phyloP scores from a whole-genome alignment of 2,113 vertebrate species.

The Eretmochelys imbricata region DNA sequence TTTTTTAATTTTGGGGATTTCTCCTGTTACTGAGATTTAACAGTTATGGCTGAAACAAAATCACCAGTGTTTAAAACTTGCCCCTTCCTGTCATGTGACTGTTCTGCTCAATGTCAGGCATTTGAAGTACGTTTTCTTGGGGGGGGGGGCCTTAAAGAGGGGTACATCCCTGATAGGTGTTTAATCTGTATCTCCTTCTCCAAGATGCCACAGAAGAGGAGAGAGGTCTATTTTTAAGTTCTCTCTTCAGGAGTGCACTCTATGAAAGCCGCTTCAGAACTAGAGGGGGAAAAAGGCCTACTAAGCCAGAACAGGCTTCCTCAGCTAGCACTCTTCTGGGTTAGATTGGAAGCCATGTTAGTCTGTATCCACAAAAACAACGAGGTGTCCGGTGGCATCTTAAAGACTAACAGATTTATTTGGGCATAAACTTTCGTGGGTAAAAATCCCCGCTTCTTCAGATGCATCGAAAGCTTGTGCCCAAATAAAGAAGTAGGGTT shows the following conservation, averaged over 20 bases:
- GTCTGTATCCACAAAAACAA: too few species aligned
- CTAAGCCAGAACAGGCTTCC: neutral
- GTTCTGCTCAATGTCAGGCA: neutral
- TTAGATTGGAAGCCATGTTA: too few species aligned
- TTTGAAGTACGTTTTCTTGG: neutral
- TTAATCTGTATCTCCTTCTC: neutral
- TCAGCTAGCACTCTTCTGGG: too few species aligned
- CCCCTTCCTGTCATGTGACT: neutral
- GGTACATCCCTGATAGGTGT: neutral
- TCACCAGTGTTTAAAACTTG: neutral
- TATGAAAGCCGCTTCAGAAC: neutral
- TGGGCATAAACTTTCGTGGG: too few species aligned
- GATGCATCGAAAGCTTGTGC: too few species aligned
- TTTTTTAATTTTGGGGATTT: neutral
- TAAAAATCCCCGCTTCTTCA: too few species aligned
- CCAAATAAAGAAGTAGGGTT: too few species aligned
- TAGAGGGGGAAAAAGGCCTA: neutral
- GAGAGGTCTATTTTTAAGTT: neutral
- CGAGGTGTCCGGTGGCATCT: too few species aligned
- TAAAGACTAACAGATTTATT: too few species aligned
- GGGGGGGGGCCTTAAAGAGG: too few species aligned
- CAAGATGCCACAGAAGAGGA: too few species aligned
- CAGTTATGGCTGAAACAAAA: neutral
- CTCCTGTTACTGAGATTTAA: neutral
- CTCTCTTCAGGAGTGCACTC: neutral